Evolutionary conservation across 2,888 invertebrate species (phyloP), one percentile per base, ranked within the genome.

Genomic region (Galerucella nymphaeae): DNA sequence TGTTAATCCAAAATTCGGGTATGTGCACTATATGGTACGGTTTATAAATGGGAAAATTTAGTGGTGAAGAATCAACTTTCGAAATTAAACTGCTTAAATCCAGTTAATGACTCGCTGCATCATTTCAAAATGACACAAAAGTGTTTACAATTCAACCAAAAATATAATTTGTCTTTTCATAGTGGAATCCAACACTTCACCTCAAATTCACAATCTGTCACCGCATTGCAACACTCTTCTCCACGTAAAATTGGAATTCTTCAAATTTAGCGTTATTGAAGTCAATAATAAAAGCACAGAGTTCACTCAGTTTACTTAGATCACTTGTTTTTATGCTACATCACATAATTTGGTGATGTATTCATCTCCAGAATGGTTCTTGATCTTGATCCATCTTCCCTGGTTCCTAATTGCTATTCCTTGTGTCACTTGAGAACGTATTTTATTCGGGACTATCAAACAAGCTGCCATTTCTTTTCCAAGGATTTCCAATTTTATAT

Each of bases 201-300:
- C 86, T n/a, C n/a, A 74, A 86, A 86, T 77, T 86, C 86, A 80
- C 86, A 86, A 75, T 85, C 86, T 11, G 85, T 81, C 72, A 86
- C 85, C 2, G 84, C 83, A 75, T 86, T 86, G 74, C 86, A 86
- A 68, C n/a, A n/a, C n/a, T n/a, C n/a, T n/a, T n/a, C n/a, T n/a
- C n/a, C n/a, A n/a, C n/a, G n/a, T n/a, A n/a, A n/a, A n/a, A n/a
- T n/a, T n/a, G n/a, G n/a, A n/a, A n/a, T n/a, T n/a, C n/a, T n/a
- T n/a, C n/a, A n/a, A n/a, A n/a, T n/a, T 85, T 85, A 53, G 85
- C 81, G 50, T 78, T 76, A 67, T 82, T 83, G 38, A 83, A 77
- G 70, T 83, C 83, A 64, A 78, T 81, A 59, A 81, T 77, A 30
- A 80, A 80, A 50, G 77, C 76, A 67, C 77, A 76, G 18, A 80